Conservation (phyloP, 2,113 vertebrate species). For the Aptenodytes patagonicus region DNA sequence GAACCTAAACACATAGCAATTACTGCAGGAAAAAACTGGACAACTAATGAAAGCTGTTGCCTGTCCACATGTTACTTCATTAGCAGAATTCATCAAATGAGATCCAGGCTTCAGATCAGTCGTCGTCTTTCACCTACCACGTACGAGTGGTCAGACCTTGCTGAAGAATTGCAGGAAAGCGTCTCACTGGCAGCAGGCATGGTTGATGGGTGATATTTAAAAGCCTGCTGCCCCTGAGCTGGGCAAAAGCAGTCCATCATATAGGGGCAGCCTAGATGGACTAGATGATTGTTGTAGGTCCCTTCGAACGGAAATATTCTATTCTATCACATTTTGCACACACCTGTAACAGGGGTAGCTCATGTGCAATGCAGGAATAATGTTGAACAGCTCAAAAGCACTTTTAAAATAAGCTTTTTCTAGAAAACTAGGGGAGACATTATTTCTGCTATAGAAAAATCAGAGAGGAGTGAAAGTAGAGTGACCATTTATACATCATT, state of each 20-base stretch:
- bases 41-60: background rate
- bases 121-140: background rate
- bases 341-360: background rate
- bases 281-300: background rate
- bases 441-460: background rate
- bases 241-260: background rate
- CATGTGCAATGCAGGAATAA: background rate
- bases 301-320: background rate
- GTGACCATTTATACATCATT: background rate
- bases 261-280: background rate
- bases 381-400: background rate
- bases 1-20: background rate
- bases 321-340: background rate
- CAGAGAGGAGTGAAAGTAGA: background rate
- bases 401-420: background rate
- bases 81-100: background rate
- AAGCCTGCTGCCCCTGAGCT: background rate
- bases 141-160: background rate
- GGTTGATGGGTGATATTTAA: background rate
- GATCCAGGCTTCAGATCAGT: background rate
- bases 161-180: background rate
- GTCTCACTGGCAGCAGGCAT: background rate
- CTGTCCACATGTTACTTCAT: background rate
- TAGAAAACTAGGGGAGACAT: background rate
- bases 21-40: background rate